Evolutionary conservation across 2,113 vertebrate genomes (phyloP), one percentile per base, ranked within the genome.

Genomic region (Pollachius pollachius): DNA sequence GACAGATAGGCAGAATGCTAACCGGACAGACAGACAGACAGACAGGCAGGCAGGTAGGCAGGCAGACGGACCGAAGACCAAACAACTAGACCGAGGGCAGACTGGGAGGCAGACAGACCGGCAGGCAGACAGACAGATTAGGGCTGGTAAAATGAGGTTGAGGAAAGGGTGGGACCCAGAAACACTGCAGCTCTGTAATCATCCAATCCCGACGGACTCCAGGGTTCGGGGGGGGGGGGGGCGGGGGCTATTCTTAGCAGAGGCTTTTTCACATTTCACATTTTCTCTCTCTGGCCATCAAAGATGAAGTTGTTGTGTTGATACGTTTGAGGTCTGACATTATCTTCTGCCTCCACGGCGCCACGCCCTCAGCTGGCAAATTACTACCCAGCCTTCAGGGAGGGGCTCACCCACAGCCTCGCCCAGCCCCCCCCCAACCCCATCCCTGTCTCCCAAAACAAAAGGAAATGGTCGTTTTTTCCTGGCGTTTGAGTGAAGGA

Each of bases 291-390:
- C 60, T 71, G 71, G 52, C 73, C 72, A 83, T 87, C 79, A 88
- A 87, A 84, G 81, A 83, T 88, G 81, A 7, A 68, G 84, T 77
- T 37, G 11, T 71, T 6, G 2, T 81, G 73, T 82, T 73, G 79
- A 80, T 76, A 63, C 78, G 72, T 81, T 64, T 74, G 48, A 80
- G 69, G 71, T 52, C 68, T 80, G 72, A 79, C 72, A 84, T 84
- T 76, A 80, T 85, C 83, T 75, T 74, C 41, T 70, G 73, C 66
- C 37, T 65, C 67, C 17, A 69, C 78, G 63, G 57, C 69, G 67
- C 89, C 81, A 81, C 88, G 85, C 87, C 89, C 88, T 19, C 27
- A 64, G 60, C 75, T 69, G 74, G 68, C 70, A 87, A 88, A 86
- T 89, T 88, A 85, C 68, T 87, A 73, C 75, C 69, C 64, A 52